Evolutionary conservation across 2,888 invertebrate genomes (phyloP).

Genomic region (Muscina levida): DNA sequence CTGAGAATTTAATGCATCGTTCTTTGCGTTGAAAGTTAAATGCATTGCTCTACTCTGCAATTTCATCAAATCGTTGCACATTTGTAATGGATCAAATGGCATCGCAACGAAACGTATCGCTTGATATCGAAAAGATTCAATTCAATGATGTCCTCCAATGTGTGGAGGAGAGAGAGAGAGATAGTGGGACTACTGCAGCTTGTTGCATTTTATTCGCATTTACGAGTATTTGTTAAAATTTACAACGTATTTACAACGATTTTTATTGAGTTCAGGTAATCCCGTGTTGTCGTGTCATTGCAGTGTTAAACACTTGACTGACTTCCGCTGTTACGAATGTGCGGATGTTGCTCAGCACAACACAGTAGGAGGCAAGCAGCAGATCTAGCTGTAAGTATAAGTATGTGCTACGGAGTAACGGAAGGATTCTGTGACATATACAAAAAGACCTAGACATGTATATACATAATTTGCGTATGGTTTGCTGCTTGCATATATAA

Average conservation of each 20-base stretch:
- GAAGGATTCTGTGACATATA: too few relatives aligned
- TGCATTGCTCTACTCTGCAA: too few relatives aligned
- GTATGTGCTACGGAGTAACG: too few relatives aligned
- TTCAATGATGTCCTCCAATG: conserved; percentile 1
- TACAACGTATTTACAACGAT: conserved; percentile 17
- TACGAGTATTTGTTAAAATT: conserved; percentile 36
- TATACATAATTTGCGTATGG: too few relatives aligned
- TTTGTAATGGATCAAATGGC: not conserved
- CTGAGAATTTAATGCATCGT: too few relatives aligned
- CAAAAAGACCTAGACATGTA: too few relatives aligned
- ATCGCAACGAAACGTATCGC: conserved; percentile 1
- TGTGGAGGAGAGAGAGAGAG: not conserved
- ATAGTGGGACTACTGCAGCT: not conserved
- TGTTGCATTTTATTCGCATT: conserved; percentile 8
- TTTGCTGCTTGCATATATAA: too few relatives aligned
- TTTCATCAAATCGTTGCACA: not conserved
- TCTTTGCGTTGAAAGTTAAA: too few relatives aligned
- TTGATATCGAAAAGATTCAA: conserved; percentile 36
- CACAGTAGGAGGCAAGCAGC: too few relatives aligned
- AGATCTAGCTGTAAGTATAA: too few relatives aligned
- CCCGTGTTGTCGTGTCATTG: conserved; percentile 26
- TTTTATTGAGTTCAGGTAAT: conserved; percentile 49
- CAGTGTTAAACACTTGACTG: conserved; percentile 31
- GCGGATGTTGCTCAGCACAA: too few relatives aligned
- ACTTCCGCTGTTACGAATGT: conserved; percentile 20